phyloP scores from a whole-genome alignment of 2,888 invertebrate species.

The Orthosia gothica region DNA sequence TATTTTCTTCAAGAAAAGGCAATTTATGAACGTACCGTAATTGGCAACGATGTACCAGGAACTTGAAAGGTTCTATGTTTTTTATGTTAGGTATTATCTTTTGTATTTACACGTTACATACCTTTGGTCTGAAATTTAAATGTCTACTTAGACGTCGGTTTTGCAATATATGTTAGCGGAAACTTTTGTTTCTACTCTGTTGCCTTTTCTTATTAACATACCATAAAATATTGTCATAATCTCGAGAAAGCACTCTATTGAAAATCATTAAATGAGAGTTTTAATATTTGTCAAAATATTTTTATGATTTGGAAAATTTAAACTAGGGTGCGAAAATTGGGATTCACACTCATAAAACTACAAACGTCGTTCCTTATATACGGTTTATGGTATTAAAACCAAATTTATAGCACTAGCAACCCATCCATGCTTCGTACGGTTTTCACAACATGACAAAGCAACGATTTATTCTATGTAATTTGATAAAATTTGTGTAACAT shows the following conservation, averaged over 20 bases:
- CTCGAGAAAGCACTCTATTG: background rate
- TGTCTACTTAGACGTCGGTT: background rate
- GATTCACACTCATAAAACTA: too few species aligned
- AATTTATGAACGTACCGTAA: background rate
- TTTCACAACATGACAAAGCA: too few species aligned
- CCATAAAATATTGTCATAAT: background rate
- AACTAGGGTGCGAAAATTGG: too few species aligned
- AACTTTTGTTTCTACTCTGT: conserved; percentile 2
- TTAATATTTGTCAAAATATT: background rate
- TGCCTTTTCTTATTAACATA: background rate
- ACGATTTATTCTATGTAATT: too few species aligned
- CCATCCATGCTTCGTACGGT: too few species aligned
- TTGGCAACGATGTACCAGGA: background rate
- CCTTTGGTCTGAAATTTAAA: background rate
- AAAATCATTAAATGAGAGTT: background rate
- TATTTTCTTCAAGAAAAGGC: background rate
- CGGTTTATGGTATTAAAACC: too few species aligned
- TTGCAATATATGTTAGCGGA: too few species aligned
- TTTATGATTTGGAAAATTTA: too few species aligned
- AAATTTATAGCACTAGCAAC: too few species aligned
- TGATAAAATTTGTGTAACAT: too few species aligned
- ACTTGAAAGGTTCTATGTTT: background rate
- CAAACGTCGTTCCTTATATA: too few species aligned
- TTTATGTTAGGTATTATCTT: background rate
- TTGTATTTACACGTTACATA: too few species aligned